These are phyloP conservation scores for Amphiprion clarkii DNA, from an alignment of 2,797 vertebrate species.

Conservation along the genomic window DNA sequence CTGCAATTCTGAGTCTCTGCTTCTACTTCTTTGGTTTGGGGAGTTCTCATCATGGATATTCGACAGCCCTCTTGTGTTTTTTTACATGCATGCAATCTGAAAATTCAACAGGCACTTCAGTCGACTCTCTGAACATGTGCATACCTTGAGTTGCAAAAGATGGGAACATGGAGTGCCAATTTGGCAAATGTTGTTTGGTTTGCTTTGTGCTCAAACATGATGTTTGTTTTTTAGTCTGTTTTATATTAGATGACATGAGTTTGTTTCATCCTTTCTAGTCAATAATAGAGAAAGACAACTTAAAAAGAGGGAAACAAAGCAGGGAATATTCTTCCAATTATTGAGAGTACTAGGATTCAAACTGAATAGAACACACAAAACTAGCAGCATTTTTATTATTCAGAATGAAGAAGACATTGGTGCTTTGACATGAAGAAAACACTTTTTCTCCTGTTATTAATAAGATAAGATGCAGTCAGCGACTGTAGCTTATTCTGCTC, in stretches of 20 bases:
- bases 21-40: no score
- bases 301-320: neutral
- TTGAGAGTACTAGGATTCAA: neutral
- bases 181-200: neutral
- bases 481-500: conserved; percentile 9
- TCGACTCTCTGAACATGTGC: neutral
- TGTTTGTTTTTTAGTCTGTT: neutral
- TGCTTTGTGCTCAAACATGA: neutral
- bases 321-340: neutral
- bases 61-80: neutral
- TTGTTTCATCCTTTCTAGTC: neutral
- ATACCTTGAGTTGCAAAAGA: neutral
- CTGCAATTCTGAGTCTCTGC: no score
- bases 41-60: no score
- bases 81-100: neutral
- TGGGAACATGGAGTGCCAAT: neutral
- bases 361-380: conserved; percentile 10
- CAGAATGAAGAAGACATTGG: conserved; percentile 26
- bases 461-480: conserved; percentile 10
- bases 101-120: neutral
- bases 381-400: conserved; percentile 10
- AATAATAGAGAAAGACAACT: neutral
- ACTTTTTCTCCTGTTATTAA: conserved; percentile 19
- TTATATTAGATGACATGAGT: neutral
- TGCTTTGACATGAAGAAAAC: conserved; percentile 22